Base-by-base conservation (phyloP, 2,113 vertebrate species). In the Oncorhynchus masou region DNA sequence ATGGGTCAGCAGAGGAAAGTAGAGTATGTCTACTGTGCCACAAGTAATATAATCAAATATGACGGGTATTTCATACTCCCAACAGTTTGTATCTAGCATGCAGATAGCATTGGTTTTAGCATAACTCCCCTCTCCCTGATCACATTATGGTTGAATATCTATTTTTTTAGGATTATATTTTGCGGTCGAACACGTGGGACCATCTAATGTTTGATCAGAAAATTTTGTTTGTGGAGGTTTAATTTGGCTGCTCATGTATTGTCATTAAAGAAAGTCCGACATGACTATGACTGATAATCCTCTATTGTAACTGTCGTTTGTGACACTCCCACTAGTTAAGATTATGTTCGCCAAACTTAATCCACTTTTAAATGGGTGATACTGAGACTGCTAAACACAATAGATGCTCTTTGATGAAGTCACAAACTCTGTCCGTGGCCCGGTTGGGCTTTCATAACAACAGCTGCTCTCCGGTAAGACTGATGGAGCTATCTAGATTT, bases 391-490 rank as follows among this genome's bases (percentile, higher is more conserved):
- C 29, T 8, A 12, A 5, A 69, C 68, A 79, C 29, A 5, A 4
- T 16, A 68, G 1, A 16, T 57, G 54, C 39, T 11, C 51, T 13
- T 13, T 1, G 27, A 72, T 25, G 76, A 60, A 15, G 3, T 71
- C 31, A 20, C 4, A 71, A 24, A 13, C 48, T 45, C 24, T 20
- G 70, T 49, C 25, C 39, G 9, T n/a, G 19, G 15, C 24, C 5
- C 6, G 68, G 39, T 27, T 19, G 24, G 24, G 51, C 1, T 6
- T 57, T 6, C 51, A 6, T n/a, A 71, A 15, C n/a, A 65, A 29
- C 48, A 2, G 48, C 72, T 78, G 39, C 11, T 45, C 25, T 80
- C 34, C 73, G 65, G 20, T 68, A 20, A 70, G 74, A 66, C 1
- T n/a, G 15, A 48, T 64, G 71, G 29, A 51, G 31, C 51, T 0